These are phyloP conservation scores for Bos indicus DNA, from an alignment of 2,113 vertebrate genomes.

Conservation along the genomic window DNA sequence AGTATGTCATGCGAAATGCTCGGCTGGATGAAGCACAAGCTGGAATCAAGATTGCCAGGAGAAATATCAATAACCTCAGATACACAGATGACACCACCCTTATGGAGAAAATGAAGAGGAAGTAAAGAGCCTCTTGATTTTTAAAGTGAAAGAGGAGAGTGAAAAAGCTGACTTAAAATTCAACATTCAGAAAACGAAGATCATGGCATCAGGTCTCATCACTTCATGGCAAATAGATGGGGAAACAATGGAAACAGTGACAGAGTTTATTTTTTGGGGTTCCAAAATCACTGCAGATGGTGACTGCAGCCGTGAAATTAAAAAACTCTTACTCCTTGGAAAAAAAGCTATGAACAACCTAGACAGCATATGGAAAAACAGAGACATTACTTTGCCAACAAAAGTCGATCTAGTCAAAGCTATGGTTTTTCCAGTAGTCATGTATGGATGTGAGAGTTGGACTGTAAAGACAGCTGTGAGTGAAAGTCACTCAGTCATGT, in stretches of 20 bases:
- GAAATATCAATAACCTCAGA: neutral
- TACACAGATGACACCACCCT: neutral
- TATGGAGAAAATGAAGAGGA: neutral
- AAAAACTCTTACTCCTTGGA: neutral
- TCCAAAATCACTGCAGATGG: neutral
- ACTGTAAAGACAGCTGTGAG: neutral
- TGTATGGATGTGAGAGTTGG: neutral
- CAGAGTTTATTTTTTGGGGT: fast-evolving
- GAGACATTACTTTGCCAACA: neutral
- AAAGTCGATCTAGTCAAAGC: neutral
- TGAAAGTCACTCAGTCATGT: neutral
- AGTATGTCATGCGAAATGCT: neutral
- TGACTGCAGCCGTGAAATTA: neutral
- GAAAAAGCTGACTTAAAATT: neutral
- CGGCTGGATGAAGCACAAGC: neutral
- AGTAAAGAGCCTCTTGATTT: neutral
- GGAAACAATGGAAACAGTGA: neutral
- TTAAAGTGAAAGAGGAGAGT: neutral
- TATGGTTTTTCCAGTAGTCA: neutral
- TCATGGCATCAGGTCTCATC: neutral
- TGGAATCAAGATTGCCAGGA: neutral
- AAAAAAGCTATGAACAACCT: neutral
- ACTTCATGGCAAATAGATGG: neutral
- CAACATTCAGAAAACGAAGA: neutral
- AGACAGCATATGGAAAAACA: neutral